Conservation (phyloP, 2,797 vertebrate genomes). For the Helicolenus hilgendorfi region DNA sequence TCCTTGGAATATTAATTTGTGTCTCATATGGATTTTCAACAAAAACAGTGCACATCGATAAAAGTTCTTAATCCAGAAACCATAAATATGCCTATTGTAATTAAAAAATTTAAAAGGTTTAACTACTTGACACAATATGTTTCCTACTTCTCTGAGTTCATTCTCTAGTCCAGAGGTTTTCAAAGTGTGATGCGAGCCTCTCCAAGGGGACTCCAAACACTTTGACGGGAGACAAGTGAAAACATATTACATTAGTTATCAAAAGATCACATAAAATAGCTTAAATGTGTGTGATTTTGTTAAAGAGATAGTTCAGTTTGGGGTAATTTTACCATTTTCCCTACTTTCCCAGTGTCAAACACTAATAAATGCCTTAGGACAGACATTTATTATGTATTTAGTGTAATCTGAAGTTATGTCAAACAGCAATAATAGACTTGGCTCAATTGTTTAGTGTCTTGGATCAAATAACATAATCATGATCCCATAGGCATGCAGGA, state of each 20-base stretch:
- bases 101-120: not conserved
- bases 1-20: not conserved
- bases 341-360: no score
- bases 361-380: no score
- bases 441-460: fast-evolving
- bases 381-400: no score
- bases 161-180: not conserved
- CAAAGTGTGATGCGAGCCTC: not conserved
- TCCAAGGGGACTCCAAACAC: no score
- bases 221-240: no score
- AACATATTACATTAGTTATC: not conserved
- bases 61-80: not conserved
- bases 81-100: not conserved
- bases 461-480: no score
- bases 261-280: not conserved
- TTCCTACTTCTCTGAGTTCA: not conserved
- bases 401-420: no score
- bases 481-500: no score
- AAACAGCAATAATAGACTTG: no score
- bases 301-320: not conserved
- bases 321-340: no score
- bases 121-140: not conserved
- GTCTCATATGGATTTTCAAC: not conserved
- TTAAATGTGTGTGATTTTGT: not conserved
- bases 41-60: not conserved